A percentile compares a stretch with the other conserved stretches of the same genome.
Evolutionary conservation across 2,113 vertebrate genomes (phyloP).

Genomic region (Pagrus major): DNA sequence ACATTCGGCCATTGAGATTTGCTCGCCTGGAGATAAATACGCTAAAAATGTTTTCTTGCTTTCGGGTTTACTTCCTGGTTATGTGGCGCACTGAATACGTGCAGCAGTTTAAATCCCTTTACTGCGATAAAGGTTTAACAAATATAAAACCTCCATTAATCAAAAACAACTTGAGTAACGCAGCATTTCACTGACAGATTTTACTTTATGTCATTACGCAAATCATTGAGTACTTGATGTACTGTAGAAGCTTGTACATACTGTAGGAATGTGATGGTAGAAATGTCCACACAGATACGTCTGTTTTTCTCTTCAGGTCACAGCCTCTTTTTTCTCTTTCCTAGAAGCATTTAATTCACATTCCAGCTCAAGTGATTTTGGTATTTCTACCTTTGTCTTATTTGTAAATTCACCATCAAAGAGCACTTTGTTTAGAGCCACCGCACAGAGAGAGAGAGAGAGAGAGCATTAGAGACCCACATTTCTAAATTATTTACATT

Average conservation of each 20-base stretch:
- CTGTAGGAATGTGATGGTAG: conserved; percentile 10
- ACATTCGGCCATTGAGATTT: no score
- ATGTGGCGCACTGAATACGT: no score
- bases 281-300: neutral
- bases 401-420: conserved; percentile 25
- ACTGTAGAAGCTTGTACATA: neutral
- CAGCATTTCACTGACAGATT: neutral
- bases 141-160: no score
- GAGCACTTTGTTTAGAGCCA: conserved; percentile 18
- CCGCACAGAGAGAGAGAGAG: conserved; percentile 8
- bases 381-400: conserved; percentile 17
- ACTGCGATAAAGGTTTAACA: no score
- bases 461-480: conserved; percentile 11
- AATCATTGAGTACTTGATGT: neutral
- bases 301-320: conserved; percentile 1
- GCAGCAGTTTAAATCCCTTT: no score
- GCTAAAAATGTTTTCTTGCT: no score
- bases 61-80: no score
- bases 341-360: conserved; percentile 1
- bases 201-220: neutral
- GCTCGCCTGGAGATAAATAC: no score
- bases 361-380: conserved; percentile 22
- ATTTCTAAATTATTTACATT: conserved; percentile 63
- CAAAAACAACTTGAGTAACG: neutral
- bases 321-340: neutral